Evolutionary conservation across 2,113 vertebrate species (phyloP).

Genomic region (western clawed frog (Xenopus tropicalis)): DNA sequence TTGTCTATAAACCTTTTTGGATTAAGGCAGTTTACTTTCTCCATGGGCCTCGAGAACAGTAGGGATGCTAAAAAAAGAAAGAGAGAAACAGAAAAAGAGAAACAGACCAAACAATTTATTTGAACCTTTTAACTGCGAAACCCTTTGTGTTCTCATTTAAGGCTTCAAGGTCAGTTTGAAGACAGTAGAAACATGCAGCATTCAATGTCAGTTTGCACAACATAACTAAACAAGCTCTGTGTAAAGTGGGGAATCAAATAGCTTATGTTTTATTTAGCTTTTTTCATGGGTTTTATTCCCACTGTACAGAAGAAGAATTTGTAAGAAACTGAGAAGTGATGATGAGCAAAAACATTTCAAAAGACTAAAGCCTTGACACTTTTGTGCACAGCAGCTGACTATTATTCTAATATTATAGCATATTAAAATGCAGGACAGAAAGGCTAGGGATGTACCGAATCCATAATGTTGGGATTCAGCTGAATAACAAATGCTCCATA

Average conservation of each 20-base stretch:
- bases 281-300: too few species aligned
- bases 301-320: background rate
- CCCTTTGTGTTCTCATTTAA: slow-evolving; percentile 52
- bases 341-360: too few species aligned
- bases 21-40: slow-evolving; percentile 50
- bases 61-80: slow-evolving; percentile 35
- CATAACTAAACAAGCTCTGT: background rate
- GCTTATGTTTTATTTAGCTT: background rate
- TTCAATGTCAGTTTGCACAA: background rate
- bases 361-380: too few species aligned
- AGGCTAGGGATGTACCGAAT: too few species aligned
- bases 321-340: too few species aligned
- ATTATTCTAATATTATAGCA: too few species aligned
- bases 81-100: too few species aligned
- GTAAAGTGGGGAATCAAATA: background rate
- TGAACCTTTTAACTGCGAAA: slow-evolving; percentile 58
- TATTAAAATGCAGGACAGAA: too few species aligned
- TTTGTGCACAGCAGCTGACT: too few species aligned
- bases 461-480: too few species aligned
- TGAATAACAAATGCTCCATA: too few species aligned
- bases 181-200: slow-evolving; percentile 15
- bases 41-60: slow-evolving; percentile 51
- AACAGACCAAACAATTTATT: slow-evolving; percentile 49
- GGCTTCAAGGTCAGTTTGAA: slow-evolving; percentile 64
- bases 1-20: slow-evolving; percentile 56